phyloP scores from a whole-genome alignment of 2,888 invertebrate species.

The Deilephila porcellus region DNA sequence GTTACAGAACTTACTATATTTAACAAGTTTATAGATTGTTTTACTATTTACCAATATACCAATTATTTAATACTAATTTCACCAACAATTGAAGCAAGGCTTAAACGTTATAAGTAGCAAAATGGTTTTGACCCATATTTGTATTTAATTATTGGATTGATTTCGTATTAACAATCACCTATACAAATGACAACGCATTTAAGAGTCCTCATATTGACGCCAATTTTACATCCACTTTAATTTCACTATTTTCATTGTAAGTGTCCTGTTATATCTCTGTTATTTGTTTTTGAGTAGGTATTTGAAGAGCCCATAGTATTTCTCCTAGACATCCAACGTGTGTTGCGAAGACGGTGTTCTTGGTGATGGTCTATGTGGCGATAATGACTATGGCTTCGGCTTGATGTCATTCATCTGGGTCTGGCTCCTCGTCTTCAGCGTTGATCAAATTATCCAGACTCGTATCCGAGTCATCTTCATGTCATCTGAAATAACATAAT shows the following conservation, averaged over 20 bases:
- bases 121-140: not conserved
- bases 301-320: slow-evolving; percentile 12
- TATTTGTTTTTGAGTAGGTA: not conserved
- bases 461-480: slow-evolving; percentile 82
- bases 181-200: not conserved
- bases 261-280: no score
- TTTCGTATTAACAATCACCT: not conserved
- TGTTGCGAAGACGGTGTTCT: not conserved
- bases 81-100: not conserved
- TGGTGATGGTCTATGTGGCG: slow-evolving; percentile 41
- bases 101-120: not conserved
- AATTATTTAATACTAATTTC: no score
- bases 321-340: not conserved
- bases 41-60: not conserved
- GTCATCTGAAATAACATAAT: slow-evolving; percentile 69
- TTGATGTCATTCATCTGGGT: slow-evolving; percentile 72
- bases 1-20: not conserved
- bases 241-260: no score
- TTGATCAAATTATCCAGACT: slow-evolving; percentile 81
- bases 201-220: no score
- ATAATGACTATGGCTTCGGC: slow-evolving; percentile 63
- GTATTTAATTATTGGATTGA: not conserved
- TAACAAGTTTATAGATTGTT: not conserved
- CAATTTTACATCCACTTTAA: no score
- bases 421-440: slow-evolving; percentile 68